A percentile compares a stretch with the other conserved stretches of the same genome.
phyloP scores from a whole-genome alignment of 2,113 vertebrate species.

The Mobula birostris region DNA sequence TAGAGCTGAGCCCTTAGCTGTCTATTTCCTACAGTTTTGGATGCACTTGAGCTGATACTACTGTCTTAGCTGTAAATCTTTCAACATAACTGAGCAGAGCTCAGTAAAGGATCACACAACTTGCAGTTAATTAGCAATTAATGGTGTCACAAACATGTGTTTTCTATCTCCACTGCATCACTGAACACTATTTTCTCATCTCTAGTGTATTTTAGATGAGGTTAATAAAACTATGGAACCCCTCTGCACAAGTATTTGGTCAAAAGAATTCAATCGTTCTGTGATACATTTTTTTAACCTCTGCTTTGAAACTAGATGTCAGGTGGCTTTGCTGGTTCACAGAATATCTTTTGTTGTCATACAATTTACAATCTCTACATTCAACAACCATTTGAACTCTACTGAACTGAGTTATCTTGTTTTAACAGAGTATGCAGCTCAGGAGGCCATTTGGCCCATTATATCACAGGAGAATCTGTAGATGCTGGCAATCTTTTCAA shows the following conservation, averaged over 20 bases:
- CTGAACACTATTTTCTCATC: background rate
- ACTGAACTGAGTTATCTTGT: background rate
- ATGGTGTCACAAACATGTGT: background rate
- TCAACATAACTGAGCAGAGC: background rate
- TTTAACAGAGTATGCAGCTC: background rate
- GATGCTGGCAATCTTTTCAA: too few species aligned
- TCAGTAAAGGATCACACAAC: background rate
- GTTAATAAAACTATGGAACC: too few species aligned
- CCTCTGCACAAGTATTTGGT: background rate
- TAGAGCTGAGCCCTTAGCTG: background rate
- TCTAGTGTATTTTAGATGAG: background rate
- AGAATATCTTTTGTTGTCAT: background rate
- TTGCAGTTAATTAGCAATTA: background rate
- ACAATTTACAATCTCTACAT: background rate
- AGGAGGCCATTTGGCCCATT: background rate
- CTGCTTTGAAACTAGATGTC: background rate
- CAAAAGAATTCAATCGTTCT: slow-evolving; percentile 1
- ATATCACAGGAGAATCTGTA: too few species aligned
- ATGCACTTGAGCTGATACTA: background rate
- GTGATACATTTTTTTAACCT: background rate
- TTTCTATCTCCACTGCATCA: background rate
- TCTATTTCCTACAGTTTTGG: background rate
- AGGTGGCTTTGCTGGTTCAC: background rate
- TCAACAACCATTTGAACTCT: background rate
- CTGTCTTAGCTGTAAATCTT: background rate